Evolutionary conservation across 2,113 vertebrate species (phyloP), one percentile per base, ranked within the genome.

Genomic region (Hippocampus guttulatus): DNA sequence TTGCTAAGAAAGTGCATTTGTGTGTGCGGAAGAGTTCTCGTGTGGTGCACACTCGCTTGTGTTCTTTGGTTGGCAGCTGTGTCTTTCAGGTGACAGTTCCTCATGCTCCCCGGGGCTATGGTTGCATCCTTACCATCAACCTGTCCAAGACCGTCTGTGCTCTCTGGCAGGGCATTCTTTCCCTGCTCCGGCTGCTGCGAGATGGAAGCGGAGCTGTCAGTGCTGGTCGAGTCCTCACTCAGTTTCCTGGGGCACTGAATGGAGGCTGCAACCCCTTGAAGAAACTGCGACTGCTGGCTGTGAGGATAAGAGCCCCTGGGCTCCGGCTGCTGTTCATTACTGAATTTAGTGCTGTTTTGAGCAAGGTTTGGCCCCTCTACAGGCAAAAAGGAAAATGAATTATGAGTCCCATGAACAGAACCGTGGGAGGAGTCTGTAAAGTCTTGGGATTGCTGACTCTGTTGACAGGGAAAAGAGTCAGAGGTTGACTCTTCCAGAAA

Each of bases 1-100:
- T 96, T 95, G 85, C 81, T 92, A 9, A 90, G 83, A 92, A 96
- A 95, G 89, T 93, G 94, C 89, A 95, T 91, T 89, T 95, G 95
- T 75, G 94, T 90, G 9, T 93, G 93, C 88, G 93, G 86, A 89
- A 92, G 87, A 71, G 87, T 93, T 91, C 93, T 94, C 76, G 92
- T 84, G 72, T 94, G 90, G 63, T 94, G 92, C 63, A 92, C 80
- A 88, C 89, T 92, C 76, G 93, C 91, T 88, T 92, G 90, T 67
- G 90, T 85, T 89, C 93, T 91, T 25, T 93, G 93, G 86, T 86
- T 84, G 73, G 90, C 85, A 79, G 81, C 84, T 41, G 84, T 90
- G 71, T 90, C 90, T 81, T 93, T 93, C 15, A 82, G 80, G 5
- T 92, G 84, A 85, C 87, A 85, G 70, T 85, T 92, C 86, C 91